Base-by-base conservation (phyloP, 1,140 invertebrate species). In the Homalodisca vitripennis region DNA sequence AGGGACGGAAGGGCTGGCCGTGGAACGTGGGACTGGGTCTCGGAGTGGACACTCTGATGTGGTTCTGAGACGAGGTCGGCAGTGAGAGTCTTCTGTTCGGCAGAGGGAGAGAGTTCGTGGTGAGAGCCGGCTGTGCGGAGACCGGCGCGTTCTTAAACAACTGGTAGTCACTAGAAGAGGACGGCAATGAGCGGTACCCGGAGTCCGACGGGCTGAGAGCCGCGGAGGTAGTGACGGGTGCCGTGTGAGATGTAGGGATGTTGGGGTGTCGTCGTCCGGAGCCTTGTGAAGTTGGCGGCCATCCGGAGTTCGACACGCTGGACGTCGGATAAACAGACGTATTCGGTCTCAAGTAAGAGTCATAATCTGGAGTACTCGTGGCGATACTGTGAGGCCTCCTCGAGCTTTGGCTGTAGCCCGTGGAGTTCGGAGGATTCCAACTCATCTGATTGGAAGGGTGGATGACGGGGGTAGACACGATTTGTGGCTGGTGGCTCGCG, bases 1-100 rank as follows among this genome's bases (percentile, higher is more conserved):
- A 82, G 0, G 83, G 82, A 31, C 78, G 76, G 57, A 83, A 83
- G 3, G 86, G 84, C 13, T 85, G 77, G 0, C 86, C 86, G 73
- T 87, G 86, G 75, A 87, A 87, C 0, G 86, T 87, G 0, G 85
- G 85, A 64, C 84, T 87, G 0, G 85, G 85, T 63, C 84, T 87
- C 0, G 85, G 81, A 31, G 71, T 47, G 14, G 67, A 46, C 14
- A 51, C 34, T 27, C 68, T 65, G 27, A 69, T 67, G 20, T 60
- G 71, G 66, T 31, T 53, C 32, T 80, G 81, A 14, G 79, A 78
- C 12, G 81, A 80, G 46, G 31, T 66, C 3, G 80, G 81, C 41
- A 82, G 66, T 0, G 81, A 82, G 0, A 81, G 70, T 51, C 81
- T 76, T 13, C 80, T 74, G 14, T 63, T 48, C 26, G 66, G 41